Base-by-base conservation (phyloP, 2,113 vertebrate genomes). In the Chrysemys picta region DNA sequence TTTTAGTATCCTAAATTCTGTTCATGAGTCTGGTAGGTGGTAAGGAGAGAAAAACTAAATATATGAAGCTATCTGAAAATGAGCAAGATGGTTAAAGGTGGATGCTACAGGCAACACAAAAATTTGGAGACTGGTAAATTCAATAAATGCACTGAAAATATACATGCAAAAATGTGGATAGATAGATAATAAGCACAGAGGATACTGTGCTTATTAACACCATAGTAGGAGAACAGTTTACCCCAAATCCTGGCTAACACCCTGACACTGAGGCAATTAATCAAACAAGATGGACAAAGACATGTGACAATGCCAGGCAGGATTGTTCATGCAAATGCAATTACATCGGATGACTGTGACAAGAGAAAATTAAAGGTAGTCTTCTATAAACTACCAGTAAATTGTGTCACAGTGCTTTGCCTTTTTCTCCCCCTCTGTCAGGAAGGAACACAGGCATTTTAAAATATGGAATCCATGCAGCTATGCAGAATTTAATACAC, bases 191-290 rank as follows among this genome's bases (percentile, higher is more conserved):
- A 72, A 72, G n/a, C 35, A 72, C 65, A 38, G 65, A 72, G 11
- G 65, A 72, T 2, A 72, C n/a, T 35, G n/a, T 72, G 6, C 35
- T 38, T 91, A 83, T 79, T 54, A 91, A 50, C 82, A 89, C 90
- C 89, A 76, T 91, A 89, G 91, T 85, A 97, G 80, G 80, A 96
- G 90, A 94, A 85, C n/a, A 90, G 69, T 94, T 29, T 88, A 89
- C 72, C 42, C 56, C 91, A 96, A 94, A 94, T 89, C 93, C 94
- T 89, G 53, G 62, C 94, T 96, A 95, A 95, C 89, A 84, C 84
- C 91, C 94, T 97, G 96, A 94, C 94, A 94, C 91, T 82, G 62
- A 94, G 72, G 87, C 5, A 95, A 97, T 97, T 97, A 97, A 96
- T 97, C 95, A 94, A 93, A 94, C 72, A 88, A 94, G 93, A 97